These are phyloP conservation scores for Cyrtodaria siliqua DNA, from an alignment of 2,888 invertebrate species.

Conservation along the genomic window DNA sequence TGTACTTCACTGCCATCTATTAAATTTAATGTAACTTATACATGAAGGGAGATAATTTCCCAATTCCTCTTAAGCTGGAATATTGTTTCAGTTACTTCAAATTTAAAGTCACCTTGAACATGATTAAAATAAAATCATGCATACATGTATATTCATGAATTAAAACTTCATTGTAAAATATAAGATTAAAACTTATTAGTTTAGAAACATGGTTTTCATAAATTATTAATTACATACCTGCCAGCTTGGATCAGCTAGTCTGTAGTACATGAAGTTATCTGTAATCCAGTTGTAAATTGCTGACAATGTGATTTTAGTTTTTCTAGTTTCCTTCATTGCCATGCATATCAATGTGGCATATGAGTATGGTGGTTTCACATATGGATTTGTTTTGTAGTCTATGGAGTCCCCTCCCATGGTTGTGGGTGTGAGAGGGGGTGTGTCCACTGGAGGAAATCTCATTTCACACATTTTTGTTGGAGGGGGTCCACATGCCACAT, in stretches of 20 bases:
- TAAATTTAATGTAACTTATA: too few relatives aligned
- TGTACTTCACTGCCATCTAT: too few relatives aligned
- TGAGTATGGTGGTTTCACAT: slow-evolving; percentile 95
- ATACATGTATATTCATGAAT: too few relatives aligned
- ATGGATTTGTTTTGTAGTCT: slow-evolving; percentile 92
- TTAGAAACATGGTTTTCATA: too few relatives aligned
- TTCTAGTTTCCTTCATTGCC: slow-evolving; percentile 95
- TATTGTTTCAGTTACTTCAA: too few relatives aligned
- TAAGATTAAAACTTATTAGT: too few relatives aligned
- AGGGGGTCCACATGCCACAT: slow-evolving; percentile 74
- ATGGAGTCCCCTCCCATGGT: slow-evolving; percentile 86
- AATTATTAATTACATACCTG: slow-evolving; percentile 91
- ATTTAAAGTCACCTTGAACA: too few relatives aligned
- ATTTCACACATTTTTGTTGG: slow-evolving; percentile 71
- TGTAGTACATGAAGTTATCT: slow-evolving; percentile 96
- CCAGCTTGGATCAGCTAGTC: slow-evolving; percentile 96
- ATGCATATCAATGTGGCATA: slow-evolving; percentile 96
- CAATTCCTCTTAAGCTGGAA: too few relatives aligned
- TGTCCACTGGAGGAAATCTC: slow-evolving; percentile 68
- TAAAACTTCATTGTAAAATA: too few relatives aligned
- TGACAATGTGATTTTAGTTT: slow-evolving; percentile 94
- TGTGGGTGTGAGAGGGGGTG: slow-evolving; percentile 69
- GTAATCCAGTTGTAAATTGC: slow-evolving; percentile 97
- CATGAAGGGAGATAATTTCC: too few relatives aligned
- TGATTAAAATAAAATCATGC: too few relatives aligned